These are phyloP conservation scores for Notechis scutatus DNA, from an alignment of 2,113 vertebrate genomes.

Conservation along the genomic window DNA sequence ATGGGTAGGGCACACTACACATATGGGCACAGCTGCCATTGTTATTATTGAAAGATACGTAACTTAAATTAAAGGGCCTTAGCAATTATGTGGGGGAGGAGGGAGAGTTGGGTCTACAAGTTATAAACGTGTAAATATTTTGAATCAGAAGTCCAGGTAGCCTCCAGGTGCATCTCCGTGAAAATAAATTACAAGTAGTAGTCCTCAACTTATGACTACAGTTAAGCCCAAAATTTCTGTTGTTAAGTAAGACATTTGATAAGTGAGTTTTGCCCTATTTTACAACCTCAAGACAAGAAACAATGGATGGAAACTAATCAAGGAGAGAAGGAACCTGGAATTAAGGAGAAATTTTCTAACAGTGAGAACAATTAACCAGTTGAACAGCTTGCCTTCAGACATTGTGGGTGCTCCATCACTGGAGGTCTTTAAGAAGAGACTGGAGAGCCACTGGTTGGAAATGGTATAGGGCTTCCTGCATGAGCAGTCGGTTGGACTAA, in stretches of 20 bases:
- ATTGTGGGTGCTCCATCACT: background rate
- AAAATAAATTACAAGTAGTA: background rate
- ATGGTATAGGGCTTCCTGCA: background rate
- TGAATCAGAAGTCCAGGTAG: background rate
- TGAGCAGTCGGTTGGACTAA: background rate
- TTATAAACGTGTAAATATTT: background rate
- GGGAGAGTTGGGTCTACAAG: background rate
- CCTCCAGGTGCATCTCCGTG: background rate
- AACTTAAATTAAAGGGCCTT: background rate
- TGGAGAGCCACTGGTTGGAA: background rate
- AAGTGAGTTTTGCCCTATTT: background rate
- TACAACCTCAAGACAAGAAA: background rate
- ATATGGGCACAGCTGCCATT: background rate
- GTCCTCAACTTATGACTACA: background rate
- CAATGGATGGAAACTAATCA: background rate
- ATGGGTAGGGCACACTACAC: background rate
- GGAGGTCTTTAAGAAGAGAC: background rate
- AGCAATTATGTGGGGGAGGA: background rate
- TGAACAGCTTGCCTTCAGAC: background rate
- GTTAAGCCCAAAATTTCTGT: background rate
- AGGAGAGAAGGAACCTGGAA: background rate
- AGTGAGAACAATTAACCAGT: background rate
- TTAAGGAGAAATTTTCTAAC: background rate
- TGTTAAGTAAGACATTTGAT: background rate
- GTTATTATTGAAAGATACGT: background rate